Evolutionary conservation across 2,888 invertebrate genomes (phyloP), one percentile per base, ranked within the genome.

Genomic region (Macropis europaea): DNA sequence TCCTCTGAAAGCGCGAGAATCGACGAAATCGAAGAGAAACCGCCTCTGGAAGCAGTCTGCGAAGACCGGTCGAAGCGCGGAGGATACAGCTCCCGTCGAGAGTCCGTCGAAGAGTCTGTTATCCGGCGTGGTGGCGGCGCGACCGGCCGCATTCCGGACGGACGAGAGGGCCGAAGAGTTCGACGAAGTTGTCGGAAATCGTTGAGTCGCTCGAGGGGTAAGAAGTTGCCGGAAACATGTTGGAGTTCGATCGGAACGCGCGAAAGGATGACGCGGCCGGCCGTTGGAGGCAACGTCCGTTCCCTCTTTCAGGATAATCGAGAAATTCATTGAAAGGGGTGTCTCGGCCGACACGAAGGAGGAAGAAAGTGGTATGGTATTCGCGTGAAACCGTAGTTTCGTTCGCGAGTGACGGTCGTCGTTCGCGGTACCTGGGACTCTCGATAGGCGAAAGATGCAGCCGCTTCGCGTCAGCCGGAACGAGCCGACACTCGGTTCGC

Each of bases 141-240:
- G n/a, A n/a, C n/a, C n/a, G n/a, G n/a, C n/a, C n/a, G n/a, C n/a
- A n/a, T n/a, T n/a, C n/a, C n/a, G n/a, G n/a, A n/a, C n/a, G n/a
- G n/a, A n/a, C n/a, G n/a, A n/a, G n/a, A n/a, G n/a, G n/a, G n/a
- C n/a, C n/a, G n/a, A n/a, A n/a, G n/a, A n/a, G 7, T 19, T 7
- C n/a, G 17, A 30, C n/a, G 36, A 61, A n/a, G n/a, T n/a, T 17
- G 36, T 17, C 15, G n/a, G 13, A 11, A 42, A 32, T 32, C 24
- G 17, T 6, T 24, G 24, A 7, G 6, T 24, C 30, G 9, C 9
- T 17, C 32, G 32, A 24, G 43, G 15, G 43, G 15, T 15, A 30
- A 34, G 32, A 26, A 6, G 30, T 19, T 4, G 9, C 2, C 28
- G 43, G 28, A n/a, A 67, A 7, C n/a, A 73, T 70, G n/a, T n/a